Conservation (phyloP, 2,113 vertebrate species). For the Oenanthe melanoleuca region DNA sequence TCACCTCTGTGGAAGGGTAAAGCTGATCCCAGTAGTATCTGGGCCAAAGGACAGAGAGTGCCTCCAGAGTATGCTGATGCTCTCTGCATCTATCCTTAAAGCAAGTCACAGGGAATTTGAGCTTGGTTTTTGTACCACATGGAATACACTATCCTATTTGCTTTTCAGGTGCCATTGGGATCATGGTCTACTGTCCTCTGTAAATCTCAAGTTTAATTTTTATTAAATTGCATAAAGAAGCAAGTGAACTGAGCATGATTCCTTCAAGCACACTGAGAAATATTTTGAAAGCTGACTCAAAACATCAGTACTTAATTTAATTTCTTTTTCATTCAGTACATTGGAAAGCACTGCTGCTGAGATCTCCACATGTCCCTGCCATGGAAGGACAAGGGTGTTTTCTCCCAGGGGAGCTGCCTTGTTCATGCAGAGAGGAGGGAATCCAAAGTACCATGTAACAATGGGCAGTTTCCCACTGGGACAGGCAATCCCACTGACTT, state of each 20-base stretch:
- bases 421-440: fast-evolving
- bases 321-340: neutral
- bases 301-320: neutral
- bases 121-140: neutral
- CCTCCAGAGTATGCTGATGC: neutral
- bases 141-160: neutral
- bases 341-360: neutral
- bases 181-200: neutral
- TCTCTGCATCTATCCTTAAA: neutral
- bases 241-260: neutral
- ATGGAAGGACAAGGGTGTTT: neutral
- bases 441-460: neutral
- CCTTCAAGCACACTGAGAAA: neutral
- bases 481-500: neutral
- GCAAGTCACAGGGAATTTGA: neutral
- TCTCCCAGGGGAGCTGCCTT: neutral
- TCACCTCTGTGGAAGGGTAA: neutral
- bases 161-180: neutral
- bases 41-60: fast-evolving
- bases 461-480: neutral
- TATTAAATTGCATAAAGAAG: neutral
- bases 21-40: neutral
- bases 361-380: neutral
- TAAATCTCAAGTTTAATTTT: neutral
- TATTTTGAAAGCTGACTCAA: neutral